phyloP scores from a whole-genome alignment of 2,113 vertebrate genomes.

The Empidonax traillii region DNA sequence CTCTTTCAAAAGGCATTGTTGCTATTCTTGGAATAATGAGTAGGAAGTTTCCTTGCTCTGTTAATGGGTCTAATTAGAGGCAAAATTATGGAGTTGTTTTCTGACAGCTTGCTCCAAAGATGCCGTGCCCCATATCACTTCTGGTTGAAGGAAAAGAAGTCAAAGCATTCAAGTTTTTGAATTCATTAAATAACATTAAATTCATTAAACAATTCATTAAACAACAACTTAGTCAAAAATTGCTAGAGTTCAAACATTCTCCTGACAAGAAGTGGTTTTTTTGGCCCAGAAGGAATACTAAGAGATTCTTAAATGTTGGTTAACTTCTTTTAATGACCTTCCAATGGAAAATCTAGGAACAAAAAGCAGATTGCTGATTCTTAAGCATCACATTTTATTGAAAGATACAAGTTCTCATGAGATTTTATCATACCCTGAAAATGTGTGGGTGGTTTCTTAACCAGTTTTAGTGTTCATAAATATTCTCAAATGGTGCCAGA shows the following conservation, averaged over 20 bases:
- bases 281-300: background rate
- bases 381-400: background rate
- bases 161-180: background rate
- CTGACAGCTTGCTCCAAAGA: background rate
- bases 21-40: conserved; percentile 30
- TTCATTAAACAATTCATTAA: background rate
- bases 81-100: background rate
- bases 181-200: background rate
- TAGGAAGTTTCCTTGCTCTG: conserved; percentile 33
- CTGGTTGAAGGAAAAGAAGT: background rate
- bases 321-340: background rate
- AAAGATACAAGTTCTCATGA: background rate
- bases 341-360: background rate
- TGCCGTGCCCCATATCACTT: background rate
- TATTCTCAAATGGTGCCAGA: conserved; percentile 33
- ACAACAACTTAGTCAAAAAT: background rate
- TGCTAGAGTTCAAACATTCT: background rate
- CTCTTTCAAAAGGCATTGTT: conserved; percentile 33
- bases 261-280: background rate
- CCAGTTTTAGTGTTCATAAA: conserved; percentile 36
- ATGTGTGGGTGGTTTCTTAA: conserved; percentile 39
- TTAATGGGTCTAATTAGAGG: conserved; percentile 21
- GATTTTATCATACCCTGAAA: background rate
- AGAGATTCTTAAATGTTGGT: background rate
- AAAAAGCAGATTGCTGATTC: background rate